Base-by-base conservation (phyloP, 1,140 invertebrate genomes). In the Potamilus streckersoni region DNA sequence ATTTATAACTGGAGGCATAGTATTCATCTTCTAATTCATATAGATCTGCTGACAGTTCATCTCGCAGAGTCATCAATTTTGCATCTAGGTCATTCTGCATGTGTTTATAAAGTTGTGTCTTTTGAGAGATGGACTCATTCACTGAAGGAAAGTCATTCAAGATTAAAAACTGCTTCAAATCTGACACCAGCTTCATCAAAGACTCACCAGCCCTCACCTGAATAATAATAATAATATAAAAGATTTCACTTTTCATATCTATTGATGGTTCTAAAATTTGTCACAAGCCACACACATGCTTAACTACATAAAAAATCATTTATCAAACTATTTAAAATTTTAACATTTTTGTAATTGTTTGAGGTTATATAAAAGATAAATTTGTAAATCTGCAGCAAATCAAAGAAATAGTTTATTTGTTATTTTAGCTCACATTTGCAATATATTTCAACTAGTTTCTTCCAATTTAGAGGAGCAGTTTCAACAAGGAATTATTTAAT, bases 1-100 rank as follows among this genome's bases (percentile, higher is more conserved):
- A 91, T 82, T 98, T 98, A 90, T 96, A 97, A 83, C 95, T 94
- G 79, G 96, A 98, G 11, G 95, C 97, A 88, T 98, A 98, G 90
- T 98, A 98, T 92, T 99, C 97, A 91, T 98, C 97, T 92, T 99
- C 97, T 60, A 98, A 91, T 90, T 98, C 97, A 91, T 97, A 98
- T 0, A 99, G 91, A 91, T 98, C 96, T 65, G 95, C 94, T 55
- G 97, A 95, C 93, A 98, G 97, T 85, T 98, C 97, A 89, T 98
- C 97, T 72, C 97, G 87, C 23, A 99, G 87, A 55, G 94, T 94
- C 92, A 97, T 96, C 19, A 98, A 90, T 91, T 98, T 98, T 83
- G 95, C 95, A 91, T 99, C 97, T 90, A 95, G 96, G 85, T 97
- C 96, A 49, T 93, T 93, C 91, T 98, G 96, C 86, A 96, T 96